A percentile compares a stretch with the other conserved stretches of the same genome.
These are phyloP conservation scores for Anser brachyrhynchus DNA, from an alignment of 2,113 vertebrate species.

Conservation along the genomic window DNA sequence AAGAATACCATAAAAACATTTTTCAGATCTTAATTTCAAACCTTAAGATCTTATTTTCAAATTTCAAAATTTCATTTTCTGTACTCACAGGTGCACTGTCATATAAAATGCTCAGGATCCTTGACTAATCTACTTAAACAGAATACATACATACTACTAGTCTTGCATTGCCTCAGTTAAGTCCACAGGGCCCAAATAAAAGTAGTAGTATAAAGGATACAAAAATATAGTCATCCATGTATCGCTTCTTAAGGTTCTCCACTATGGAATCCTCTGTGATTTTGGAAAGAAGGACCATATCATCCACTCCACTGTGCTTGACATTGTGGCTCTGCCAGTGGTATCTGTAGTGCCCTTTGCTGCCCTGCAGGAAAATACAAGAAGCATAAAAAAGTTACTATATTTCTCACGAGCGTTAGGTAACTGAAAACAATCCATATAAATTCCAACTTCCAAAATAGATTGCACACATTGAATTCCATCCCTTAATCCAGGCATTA, in stretches of 20 bases:
- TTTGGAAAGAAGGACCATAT: conserved; percentile 98
- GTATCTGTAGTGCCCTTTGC: conserved; percentile 94
- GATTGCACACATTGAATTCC: neutral
- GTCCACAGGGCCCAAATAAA: neutral
- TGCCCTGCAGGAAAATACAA: conserved; percentile 82
- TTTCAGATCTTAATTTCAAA: neutral
- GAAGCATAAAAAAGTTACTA: neutral
- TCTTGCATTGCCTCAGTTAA: neutral
- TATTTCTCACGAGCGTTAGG: neutral
- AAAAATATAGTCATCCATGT: conserved; percentile 99
- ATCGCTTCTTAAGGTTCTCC: conserved; percentile 98
- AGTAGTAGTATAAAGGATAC: conserved; percentile 86
- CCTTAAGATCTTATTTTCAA: neutral
- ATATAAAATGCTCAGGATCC: neutral
- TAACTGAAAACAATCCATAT: neutral
- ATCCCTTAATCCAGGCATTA: neutral
- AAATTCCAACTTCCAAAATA: neutral
- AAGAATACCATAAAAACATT: neutral
- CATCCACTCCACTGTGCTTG: conserved; percentile 96
- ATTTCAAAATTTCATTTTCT: neutral
- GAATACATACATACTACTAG: neutral
- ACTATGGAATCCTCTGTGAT: conserved; percentile 98
- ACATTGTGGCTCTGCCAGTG: conserved; percentile 99
- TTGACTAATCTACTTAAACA: neutral
- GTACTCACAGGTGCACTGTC: neutral